Evolutionary conservation across 2,113 vertebrate species (phyloP).

Genomic region (Atlantisia rogersi): DNA sequence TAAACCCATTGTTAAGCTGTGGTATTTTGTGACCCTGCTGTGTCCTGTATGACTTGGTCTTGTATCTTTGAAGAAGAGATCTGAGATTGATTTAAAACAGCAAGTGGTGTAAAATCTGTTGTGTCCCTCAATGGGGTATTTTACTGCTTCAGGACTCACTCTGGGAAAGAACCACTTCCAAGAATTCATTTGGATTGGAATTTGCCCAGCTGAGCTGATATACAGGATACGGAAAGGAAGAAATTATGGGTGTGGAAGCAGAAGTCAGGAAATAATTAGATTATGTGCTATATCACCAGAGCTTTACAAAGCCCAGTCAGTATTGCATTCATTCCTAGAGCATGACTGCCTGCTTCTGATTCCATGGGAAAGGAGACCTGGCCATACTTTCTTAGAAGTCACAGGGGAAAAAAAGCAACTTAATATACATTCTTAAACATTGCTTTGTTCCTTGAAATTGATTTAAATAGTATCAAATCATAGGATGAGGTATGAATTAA

Average conservation of each 20-base stretch:
- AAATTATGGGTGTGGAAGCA: neutral
- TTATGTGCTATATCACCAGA: neutral
- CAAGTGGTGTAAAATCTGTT: neutral
- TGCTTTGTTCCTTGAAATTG: neutral
- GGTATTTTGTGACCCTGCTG: neutral
- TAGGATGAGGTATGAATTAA: neutral
- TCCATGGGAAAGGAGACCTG: neutral
- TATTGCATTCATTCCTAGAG: neutral
- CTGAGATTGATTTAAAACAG: neutral
- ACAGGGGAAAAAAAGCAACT: neutral
- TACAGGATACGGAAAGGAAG: neutral
- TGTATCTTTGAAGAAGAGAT: neutral
- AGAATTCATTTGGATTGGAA: neutral
- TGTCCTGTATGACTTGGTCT: neutral
- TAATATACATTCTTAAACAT: neutral
- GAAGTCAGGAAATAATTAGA: neutral
- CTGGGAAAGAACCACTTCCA: neutral
- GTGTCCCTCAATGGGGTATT: neutral
- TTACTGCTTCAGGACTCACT: neutral
- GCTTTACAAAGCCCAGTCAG: neutral
- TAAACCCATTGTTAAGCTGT: slow-evolving; percentile 14
- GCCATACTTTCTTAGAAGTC: neutral
- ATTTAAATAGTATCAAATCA: neutral
- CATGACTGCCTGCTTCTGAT: neutral
- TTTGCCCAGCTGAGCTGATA: neutral